phyloP scores from a whole-genome alignment of 2,888 invertebrate species.

The Lasioglossum zephyrum region DNA sequence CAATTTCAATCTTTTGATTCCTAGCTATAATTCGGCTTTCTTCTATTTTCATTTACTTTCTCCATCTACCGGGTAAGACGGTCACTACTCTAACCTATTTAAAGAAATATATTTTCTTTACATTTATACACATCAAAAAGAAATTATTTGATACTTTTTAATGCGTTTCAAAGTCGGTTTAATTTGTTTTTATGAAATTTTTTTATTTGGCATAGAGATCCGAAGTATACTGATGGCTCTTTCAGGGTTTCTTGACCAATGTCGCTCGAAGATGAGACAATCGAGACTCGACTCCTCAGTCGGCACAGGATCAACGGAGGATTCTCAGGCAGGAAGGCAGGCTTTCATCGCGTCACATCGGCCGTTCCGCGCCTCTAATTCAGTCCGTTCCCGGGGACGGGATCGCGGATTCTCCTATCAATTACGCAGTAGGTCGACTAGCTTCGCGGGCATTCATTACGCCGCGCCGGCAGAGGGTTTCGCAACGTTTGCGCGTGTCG shows the following conservation, averaged over 20 bases:
- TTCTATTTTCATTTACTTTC: too few relatives aligned
- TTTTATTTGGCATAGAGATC: too few relatives aligned
- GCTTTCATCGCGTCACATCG: conserved; percentile 29
- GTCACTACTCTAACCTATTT: too few relatives aligned
- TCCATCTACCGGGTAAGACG: too few relatives aligned
- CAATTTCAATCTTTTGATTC: too few relatives aligned
- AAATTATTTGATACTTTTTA: too few relatives aligned
- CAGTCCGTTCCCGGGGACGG: conserved; percentile 43
- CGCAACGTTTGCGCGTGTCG: conserved; percentile 62
- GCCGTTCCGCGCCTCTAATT: conserved; percentile 54
- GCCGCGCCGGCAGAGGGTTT: conserved; percentile 51
- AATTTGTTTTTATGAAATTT: too few relatives aligned
- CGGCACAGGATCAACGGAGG: background rate
- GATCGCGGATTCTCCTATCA: conserved; percentile 66
- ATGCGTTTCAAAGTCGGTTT: too few relatives aligned
- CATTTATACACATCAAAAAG: too few relatives aligned
- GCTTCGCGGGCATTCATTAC: conserved; percentile 66
- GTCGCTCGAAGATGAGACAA: background rate
- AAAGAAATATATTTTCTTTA: too few relatives aligned
- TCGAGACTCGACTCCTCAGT: background rate
- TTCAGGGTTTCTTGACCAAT: background rate
- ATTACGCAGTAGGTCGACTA: conserved; percentile 67
- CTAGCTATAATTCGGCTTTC: too few relatives aligned
- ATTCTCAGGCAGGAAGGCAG: conserved; percentile 12
- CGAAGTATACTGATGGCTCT: too few relatives aligned